Evolutionary conservation across 2,888 invertebrate species (phyloP).

Genomic region (Leucania comma): DNA sequence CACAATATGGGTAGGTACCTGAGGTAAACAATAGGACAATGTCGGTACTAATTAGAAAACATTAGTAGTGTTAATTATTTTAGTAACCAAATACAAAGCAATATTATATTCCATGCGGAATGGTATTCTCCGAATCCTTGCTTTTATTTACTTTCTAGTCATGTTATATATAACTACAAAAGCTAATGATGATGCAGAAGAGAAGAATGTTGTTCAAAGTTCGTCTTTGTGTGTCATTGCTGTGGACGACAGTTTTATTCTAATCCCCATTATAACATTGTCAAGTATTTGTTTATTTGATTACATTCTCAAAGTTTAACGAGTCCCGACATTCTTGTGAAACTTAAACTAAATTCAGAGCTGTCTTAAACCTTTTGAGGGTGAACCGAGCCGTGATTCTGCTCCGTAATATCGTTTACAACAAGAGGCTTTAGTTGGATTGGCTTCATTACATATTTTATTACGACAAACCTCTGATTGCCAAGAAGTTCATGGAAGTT

Average conservation of each 20-base stretch:
- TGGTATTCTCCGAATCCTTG: neutral
- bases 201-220: neutral
- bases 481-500: conserved; percentile 24
- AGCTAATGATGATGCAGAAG: neutral
- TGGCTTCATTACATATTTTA: conserved; percentile 54
- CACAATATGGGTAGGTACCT: conserved; percentile 22
- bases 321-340: conserved; percentile 16
- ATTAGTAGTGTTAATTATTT: conserved; percentile 19
- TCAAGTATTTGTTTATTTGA: conserved; percentile 14
- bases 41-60: conserved; percentile 24
- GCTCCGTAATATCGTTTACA: conserved; percentile 58
- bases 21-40: conserved; percentile 35
- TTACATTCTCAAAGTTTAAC: conserved; percentile 16
- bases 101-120: conserved; percentile 1
- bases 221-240: too few species aligned
- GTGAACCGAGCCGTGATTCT: conserved; percentile 64
- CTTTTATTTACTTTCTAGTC: neutral
- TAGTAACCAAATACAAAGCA: conserved; percentile 21
- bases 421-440: conserved; percentile 59
- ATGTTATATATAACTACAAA: neutral
- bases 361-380: conserved; percentile 57
- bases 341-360: conserved; percentile 48
- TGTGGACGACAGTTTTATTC: conserved; percentile 1
- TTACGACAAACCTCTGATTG: conserved; percentile 39
- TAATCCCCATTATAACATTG: neutral